phyloP scores from a whole-genome alignment of 1,140 invertebrate species.

The Drosophila pandora region DNA sequence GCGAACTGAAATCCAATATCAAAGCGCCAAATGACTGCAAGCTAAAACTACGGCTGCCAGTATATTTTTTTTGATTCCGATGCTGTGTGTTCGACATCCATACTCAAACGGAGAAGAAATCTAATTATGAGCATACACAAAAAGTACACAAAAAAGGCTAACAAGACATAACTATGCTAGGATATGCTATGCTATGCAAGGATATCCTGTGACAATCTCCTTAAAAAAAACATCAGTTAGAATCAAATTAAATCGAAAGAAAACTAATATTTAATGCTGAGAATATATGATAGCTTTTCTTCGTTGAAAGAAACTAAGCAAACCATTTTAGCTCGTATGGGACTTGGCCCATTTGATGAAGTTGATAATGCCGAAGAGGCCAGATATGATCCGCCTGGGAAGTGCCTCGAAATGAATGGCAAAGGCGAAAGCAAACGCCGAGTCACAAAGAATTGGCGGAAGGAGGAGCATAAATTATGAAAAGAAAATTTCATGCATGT shows the following conservation, averaged over 20 bases:
- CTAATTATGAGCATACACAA: conserved; percentile 56
- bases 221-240: neutral
- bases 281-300: neutral
- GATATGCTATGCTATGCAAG: conserved; percentile 1
- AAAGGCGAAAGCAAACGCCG: conserved; percentile 9
- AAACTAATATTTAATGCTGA: neutral
- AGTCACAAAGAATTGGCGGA: conserved; percentile 16
- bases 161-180: conserved; percentile 34
- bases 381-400: conserved; percentile 56
- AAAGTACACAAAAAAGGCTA: no score
- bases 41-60: conserved; percentile 26
- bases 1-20: conserved; percentile 58
- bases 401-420: conserved; percentile 59
- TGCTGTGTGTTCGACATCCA: conserved; percentile 22
- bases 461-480: conserved; percentile 73
- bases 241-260: no score
- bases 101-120: conserved; percentile 54
- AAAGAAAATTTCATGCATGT: conserved; percentile 78
- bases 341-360: conserved; percentile 57
- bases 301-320: neutral
- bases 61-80: conserved; percentile 17
- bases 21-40: conserved; percentile 54
- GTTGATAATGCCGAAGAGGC: conserved; percentile 61
- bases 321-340: neutral
- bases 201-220: neutral